Evolutionary conservation across 1,140 invertebrate species (phyloP), one percentile per base, ranked within the genome.

Genomic region (Drosophila micromelanica): DNA sequence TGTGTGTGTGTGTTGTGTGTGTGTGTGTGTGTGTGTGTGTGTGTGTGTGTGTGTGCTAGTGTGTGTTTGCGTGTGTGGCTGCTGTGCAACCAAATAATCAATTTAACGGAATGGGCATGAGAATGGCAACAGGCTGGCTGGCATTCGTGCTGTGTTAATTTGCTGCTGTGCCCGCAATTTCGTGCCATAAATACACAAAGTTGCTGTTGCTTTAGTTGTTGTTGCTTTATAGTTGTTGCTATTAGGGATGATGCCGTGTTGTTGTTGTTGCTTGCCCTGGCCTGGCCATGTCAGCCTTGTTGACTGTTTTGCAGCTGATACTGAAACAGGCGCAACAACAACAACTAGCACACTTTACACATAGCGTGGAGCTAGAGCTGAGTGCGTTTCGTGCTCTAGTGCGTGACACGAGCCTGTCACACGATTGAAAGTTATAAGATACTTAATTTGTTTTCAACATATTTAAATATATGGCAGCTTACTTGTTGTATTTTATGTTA

Each of bases 81-180:
- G 40, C 42, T 35, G 43, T 59, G 42, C 69, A 80, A 69, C 72
- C 80, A 85, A 85, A 85, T 85, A 85, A 81, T 85, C 80, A 85
- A 82, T 85, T 85, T 80, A 78, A 81, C 79, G 59, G 54, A 37
- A 72, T 78, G 64, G 56, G 52, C 62, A 73, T 68, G 62, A 62
- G 49, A 77, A 76, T 65, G 68, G 82, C 82, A 82, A 86, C 81
- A 86, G 82, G 82, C 82, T 76, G 72, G 40, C 45, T 63, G 63
- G 82, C 65, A 78, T 70, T 82, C 75, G 78, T 73, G 71, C 75
- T 73, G 82, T 86, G 82, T 86, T 86, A 86, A 86, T 86, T 86
- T 87, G 82, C 78, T 87, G 82, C 82, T 87, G 81, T 78, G 82
- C 76, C 79, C 71, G 82, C 82, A 86, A 86, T 86, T 86, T 87